These are phyloP conservation scores for Drosophila engyochracea DNA, from an alignment of 2,888 invertebrate species.

Conservation along the genomic window DNA sequence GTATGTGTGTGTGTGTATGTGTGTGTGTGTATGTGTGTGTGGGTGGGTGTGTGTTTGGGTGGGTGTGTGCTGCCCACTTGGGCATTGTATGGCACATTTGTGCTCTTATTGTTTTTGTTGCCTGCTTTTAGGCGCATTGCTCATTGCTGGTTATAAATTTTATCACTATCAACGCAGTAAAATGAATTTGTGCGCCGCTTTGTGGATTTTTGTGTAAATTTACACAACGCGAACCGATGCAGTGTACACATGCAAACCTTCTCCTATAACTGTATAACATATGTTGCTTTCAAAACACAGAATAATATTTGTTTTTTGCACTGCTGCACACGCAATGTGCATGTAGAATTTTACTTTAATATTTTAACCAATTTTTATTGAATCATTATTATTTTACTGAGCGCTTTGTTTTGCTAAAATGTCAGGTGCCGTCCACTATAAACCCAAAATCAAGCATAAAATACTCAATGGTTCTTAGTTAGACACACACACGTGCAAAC, in stretches of 20 bases:
- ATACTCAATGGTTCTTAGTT: constrained; percentile 51
- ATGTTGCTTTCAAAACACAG: constrained; percentile 39
- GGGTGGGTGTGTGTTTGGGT: constrained; percentile 2
- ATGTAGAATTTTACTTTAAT: background rate
- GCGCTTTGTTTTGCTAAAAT: background rate
- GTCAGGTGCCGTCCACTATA: constrained; percentile 20
- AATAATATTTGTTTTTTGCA: background rate
- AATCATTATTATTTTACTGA: background rate
- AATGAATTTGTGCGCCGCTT: constrained; percentile 62
- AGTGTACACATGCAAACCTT: constrained; percentile 19
- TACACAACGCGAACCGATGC: constrained; percentile 35
- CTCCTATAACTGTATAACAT: constrained; percentile 37
- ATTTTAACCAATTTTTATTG: background rate
- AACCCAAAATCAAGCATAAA: constrained; percentile 9
- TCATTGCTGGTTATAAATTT: constrained; percentile 72
- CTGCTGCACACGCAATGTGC: background rate
- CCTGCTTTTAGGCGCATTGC: constrained; percentile 63
- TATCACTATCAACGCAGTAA: constrained; percentile 72
- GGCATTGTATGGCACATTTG: constrained; percentile 50
- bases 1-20: constrained; percentile 8
- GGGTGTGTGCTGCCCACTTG: constrained; percentile 47
- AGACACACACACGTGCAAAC: constrained; percentile 23
- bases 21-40: constrained; percentile 6
- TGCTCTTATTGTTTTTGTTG: constrained; percentile 43
- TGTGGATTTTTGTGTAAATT: constrained; percentile 66